Percentiles rank a stretch among this genome's conserved stretches.
These are phyloP conservation scores for Drosophila lacicola DNA, from an alignment of 2,888 invertebrate species.

Conservation along the genomic window DNA sequence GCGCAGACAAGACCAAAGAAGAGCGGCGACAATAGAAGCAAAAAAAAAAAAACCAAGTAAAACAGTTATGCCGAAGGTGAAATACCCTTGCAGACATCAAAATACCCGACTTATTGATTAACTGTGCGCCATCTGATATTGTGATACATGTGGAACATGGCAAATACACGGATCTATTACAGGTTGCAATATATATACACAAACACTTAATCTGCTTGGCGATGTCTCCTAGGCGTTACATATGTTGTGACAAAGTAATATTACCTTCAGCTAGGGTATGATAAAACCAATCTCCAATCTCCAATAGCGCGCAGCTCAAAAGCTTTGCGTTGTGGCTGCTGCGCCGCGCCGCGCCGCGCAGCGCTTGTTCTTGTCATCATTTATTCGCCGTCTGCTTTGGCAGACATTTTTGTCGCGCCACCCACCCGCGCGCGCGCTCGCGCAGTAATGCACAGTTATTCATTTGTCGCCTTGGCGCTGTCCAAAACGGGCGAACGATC, in stretches of 20 bases:
- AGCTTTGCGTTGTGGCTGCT: conserved; percentile 28
- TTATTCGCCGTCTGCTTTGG: conserved; percentile 42
- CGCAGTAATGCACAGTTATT: conserved; percentile 27
- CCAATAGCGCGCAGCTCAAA: conserved; percentile 50
- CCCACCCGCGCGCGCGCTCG: conserved; percentile 19
- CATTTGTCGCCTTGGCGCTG: conserved; percentile 54
- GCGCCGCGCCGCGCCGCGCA: not conserved
- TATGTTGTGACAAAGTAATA: not conserved
- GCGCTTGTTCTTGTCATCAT: conserved; percentile 36
- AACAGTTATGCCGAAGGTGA: conserved; percentile 7
- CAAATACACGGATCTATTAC: not conserved
- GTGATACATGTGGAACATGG: not conserved
- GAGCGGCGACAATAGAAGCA: conserved; percentile 11
- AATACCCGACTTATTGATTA: not conserved
- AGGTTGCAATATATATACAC: not conserved
- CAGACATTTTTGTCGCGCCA: conserved; percentile 38
- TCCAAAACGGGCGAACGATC: conserved; percentile 56
- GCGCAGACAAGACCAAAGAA: conserved; percentile 50
- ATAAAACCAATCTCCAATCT: conserved; percentile 38
- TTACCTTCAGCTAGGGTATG: not conserved
- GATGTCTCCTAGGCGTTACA: not conserved
- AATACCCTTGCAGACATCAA: not conserved
- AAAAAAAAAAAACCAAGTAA: conserved; percentile 3
- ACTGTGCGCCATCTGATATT: not conserved
- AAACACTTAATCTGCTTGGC: not conserved